Evolutionary conservation across 2,888 invertebrate genomes (phyloP), one percentile per base, ranked within the genome.

Genomic region (Alsophila aescularia): DNA sequence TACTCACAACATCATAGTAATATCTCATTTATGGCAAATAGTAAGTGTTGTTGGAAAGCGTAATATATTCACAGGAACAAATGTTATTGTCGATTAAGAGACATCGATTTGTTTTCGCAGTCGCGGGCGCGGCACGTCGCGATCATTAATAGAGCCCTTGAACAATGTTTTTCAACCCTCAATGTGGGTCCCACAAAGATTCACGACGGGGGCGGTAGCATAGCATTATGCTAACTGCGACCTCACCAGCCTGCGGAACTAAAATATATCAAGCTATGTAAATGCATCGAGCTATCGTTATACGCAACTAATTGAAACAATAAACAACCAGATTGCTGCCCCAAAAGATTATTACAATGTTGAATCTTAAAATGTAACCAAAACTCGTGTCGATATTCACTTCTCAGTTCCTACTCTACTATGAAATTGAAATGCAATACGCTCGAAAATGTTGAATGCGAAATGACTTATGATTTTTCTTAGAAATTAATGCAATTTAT

Each of bases 31-130:
- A 31, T 58, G 60, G 59, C 52, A 59, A 66, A 55, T 60, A 67
- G 57, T 56, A 56, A 62, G 59, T 62, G 63, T 65, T 67, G 64
- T 55, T 68, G 58, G 64, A 63, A 69, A 69, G 62, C 53, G 66
- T 69, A 60, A 72, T 74, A 75, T 76, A 75, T 75, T 73, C 62
- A 65, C 67, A 64, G 59, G 64, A 71, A 82, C 73, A 83, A 79
- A 81, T n/a, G n/a, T n/a, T n/a, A n/a, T 81, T 70, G 74, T 73
- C 79, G 82, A 80, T 83, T 83, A 81, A 79, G 75, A 74, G 77
- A 75, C 77, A 76, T 70, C 81, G 75, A 83, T 84, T 84, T 83
- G 77, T 81, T 79, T 75, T 48, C 67, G 65, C 64, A 62, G 70
- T 73, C 73, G 74, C 63, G 67, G 69, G 72, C 72, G 64, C 61